Conservation (phyloP, 2,113 vertebrate genomes). For the Eubucco bourcierii region DNA sequence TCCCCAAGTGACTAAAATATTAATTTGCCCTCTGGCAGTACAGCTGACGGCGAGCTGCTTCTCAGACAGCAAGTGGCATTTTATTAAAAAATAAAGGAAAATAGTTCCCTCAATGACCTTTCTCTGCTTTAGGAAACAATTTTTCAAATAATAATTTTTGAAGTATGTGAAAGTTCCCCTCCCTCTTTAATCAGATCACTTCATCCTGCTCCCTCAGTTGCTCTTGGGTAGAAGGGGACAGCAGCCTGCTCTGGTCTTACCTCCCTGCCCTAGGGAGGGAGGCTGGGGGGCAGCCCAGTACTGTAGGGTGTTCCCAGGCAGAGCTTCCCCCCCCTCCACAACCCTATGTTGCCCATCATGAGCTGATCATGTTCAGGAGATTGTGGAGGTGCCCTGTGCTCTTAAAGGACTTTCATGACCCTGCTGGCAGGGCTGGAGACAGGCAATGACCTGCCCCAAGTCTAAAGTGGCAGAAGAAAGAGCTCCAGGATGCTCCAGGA, state of each 20-base stretch:
- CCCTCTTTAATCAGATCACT: slow-evolving; percentile 1
- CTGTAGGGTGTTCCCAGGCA: neutral
- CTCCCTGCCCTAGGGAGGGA: neutral
- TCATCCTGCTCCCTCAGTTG: neutral
- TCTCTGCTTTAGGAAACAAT: slow-evolving; percentile 64
- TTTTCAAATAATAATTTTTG: slow-evolving; percentile 45
- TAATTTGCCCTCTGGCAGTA: slow-evolving; percentile 90
- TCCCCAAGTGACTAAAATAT: slow-evolving; percentile 94
- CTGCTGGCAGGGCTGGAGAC: neutral
- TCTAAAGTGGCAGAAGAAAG: neutral
- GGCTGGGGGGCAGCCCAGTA: neutral
- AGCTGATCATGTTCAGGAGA: neutral
- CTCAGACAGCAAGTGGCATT: slow-evolving; percentile 87
- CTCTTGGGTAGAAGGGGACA: neutral
- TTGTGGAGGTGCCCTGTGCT: neutral
- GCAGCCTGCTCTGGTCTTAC: no score
- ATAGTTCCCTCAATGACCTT: slow-evolving; percentile 70
- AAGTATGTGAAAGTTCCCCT: slow-evolving; percentile 1
- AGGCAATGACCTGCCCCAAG: accelerated
- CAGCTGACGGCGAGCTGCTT: slow-evolving; percentile 78
- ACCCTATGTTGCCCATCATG: neutral
- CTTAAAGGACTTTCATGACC: neutral
- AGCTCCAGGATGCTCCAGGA: neutral
- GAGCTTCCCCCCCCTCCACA: neutral
- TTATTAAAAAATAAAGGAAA: slow-evolving; percentile 83